Percentiles rank a stretch among this genome's conserved stretches.
Evolutionary conservation across 2,797 vertebrate genomes (phyloP).

Genomic region (Podargus strigoides): DNA sequence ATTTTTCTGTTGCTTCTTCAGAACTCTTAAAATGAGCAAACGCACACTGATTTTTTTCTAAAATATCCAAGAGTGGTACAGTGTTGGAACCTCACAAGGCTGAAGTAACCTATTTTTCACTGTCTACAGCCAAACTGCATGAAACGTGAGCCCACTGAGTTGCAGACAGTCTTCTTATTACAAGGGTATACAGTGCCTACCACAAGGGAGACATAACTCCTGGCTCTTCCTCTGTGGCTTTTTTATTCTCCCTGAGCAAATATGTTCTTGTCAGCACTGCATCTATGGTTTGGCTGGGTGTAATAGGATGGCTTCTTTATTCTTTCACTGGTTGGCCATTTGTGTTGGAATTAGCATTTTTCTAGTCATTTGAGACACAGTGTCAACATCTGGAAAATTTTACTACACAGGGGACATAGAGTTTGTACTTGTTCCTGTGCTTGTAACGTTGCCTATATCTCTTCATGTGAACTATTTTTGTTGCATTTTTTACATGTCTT

Average conservation of each 20-base stretch:
- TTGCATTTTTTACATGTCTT: neutral
- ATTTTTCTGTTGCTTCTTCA: neutral
- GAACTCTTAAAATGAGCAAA: neutral
- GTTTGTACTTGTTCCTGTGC: neutral
- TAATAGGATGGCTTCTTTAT: constrained; percentile 38
- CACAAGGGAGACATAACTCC: constrained; percentile 46
- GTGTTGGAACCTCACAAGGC: neutral
- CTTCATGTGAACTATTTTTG: neutral
- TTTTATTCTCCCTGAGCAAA: constrained; percentile 47
- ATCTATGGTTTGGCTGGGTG: constrained; percentile 29
- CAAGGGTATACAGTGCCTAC: constrained; percentile 12
- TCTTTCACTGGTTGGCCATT: constrained; percentile 29
- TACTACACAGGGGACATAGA: neutral
- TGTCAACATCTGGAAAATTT: constrained; percentile 46
- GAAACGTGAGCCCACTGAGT: neutral
- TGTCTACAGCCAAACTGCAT: neutral
- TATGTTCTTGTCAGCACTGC: constrained; percentile 32
- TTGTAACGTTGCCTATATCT: neutral
- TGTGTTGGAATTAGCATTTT: constrained; percentile 12
- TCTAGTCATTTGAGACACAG: constrained; percentile 7
- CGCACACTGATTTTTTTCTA: neutral
- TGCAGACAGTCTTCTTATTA: constrained; percentile 39
- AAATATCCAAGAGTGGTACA: neutral
- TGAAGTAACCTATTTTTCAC: neutral
- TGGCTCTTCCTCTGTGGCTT: constrained; percentile 44